Conservation (phyloP, 1,140 invertebrate genomes). For the Aphaenogaster floridana region DNA sequence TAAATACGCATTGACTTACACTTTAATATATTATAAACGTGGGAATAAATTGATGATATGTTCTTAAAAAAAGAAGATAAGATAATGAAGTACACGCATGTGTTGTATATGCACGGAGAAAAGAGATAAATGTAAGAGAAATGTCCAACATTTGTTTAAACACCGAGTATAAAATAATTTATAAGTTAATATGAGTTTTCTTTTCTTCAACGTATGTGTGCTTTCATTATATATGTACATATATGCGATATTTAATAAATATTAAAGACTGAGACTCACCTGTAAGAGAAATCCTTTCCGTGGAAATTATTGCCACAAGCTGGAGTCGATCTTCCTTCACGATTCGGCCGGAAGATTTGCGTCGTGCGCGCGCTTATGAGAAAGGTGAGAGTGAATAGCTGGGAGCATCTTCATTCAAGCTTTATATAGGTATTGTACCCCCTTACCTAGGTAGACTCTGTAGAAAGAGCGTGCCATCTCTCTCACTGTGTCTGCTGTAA, state of each 20-base stretch:
- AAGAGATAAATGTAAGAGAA: not conserved
- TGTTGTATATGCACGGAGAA: not conserved
- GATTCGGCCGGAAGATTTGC: slow-evolving; percentile 74
- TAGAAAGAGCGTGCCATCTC: slow-evolving; percentile 83
- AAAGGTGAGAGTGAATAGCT: slow-evolving; percentile 86
- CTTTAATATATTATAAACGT: not conserved
- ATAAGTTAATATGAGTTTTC: not conserved
- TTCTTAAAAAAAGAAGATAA: not conserved
- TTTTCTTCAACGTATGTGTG: not conserved
- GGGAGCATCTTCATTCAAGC: slow-evolving; percentile 87
- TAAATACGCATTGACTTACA: not conserved
- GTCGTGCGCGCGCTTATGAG: slow-evolving; percentile 79
- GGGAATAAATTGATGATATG: not conserved
- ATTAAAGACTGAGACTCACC: not conserved
- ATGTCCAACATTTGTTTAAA: not conserved
- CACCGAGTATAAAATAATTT: not conserved
- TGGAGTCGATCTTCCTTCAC: slow-evolving; percentile 72
- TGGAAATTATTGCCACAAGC: slow-evolving; percentile 44
- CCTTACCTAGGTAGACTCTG: slow-evolving; percentile 81
- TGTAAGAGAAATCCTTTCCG: slow-evolving; percentile 24
- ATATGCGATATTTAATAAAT: not conserved
- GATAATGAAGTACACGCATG: not conserved
- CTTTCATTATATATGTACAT: not conserved
- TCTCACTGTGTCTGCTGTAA: slow-evolving; percentile 75
- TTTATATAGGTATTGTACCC: slow-evolving; percentile 87